Evolutionary conservation across 2,888 invertebrate species (phyloP).

Genomic region (Volucella zonaria): DNA sequence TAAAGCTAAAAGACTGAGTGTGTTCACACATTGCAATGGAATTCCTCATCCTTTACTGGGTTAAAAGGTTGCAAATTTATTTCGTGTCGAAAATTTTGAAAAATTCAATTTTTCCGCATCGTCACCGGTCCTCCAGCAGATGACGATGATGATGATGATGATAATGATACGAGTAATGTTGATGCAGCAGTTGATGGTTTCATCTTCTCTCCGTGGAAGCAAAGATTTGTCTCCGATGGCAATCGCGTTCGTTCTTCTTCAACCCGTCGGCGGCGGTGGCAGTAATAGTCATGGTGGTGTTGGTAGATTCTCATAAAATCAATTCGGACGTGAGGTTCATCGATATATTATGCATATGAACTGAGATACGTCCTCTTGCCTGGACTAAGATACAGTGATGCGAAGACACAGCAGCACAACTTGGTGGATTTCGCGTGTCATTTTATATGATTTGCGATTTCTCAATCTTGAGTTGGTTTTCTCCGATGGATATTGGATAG

Average conservation of each 20-base stretch:
- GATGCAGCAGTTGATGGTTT: constrained; percentile 40
- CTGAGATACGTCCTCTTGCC: constrained; percentile 22
- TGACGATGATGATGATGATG: constrained; percentile 3
- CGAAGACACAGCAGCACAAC: too few relatives aligned
- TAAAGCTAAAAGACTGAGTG: neutral
- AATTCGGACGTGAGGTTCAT: constrained; percentile 73
- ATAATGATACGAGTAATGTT: constrained; percentile 3
- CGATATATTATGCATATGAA: constrained; percentile 70
- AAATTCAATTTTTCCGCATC: constrained; percentile 66
- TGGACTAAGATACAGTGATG: neutral
- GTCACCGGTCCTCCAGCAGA: constrained; percentile 34
- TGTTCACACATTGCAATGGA: constrained; percentile 48
- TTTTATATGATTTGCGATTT: constrained; percentile 73
- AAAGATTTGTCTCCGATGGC: constrained; percentile 67
- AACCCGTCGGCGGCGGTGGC: neutral
- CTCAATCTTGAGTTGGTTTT: constrained; percentile 68
- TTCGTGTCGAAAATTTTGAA: constrained; percentile 70
- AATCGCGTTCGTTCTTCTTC: constrained; percentile 22
- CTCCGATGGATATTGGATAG: constrained; percentile 27
- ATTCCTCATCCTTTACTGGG: constrained; percentile 59
- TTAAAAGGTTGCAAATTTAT: constrained; percentile 74
- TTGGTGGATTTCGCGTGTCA: constrained; percentile 64
- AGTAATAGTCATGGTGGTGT: too few relatives aligned
- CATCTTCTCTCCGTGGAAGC: constrained; percentile 15
- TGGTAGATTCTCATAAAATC: constrained; percentile 66